Evolutionary conservation across 2,888 invertebrate genomes (phyloP).

Genomic region (Patella caerulea): DNA sequence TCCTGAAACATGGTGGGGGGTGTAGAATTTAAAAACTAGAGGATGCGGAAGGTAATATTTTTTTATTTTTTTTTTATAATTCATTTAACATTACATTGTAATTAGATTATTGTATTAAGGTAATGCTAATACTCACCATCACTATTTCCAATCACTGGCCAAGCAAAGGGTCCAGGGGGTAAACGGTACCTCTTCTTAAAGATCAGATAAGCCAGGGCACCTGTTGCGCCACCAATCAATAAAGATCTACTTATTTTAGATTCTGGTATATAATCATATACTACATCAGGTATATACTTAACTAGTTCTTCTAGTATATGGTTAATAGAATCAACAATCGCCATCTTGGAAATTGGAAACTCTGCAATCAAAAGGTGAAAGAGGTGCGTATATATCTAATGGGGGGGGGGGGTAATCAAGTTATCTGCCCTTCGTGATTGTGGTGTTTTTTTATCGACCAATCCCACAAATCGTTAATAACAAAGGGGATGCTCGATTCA

Average conservation of each 20-base stretch:
- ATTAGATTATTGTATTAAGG: too few relatives aligned
- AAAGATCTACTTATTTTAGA: neutral
- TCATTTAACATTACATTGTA: too few relatives aligned
- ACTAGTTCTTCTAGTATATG: neutral
- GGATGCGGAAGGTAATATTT: too few relatives aligned
- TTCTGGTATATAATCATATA: conserved; percentile 2
- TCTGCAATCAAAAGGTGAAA: neutral
- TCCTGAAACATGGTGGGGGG: too few relatives aligned
- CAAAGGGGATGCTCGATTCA: too few relatives aligned
- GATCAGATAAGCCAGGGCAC: conserved; percentile 7
- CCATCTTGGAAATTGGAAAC: neutral
- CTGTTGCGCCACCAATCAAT: conserved; percentile 1
- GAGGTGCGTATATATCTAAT: too few relatives aligned
- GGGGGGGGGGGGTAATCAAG: too few relatives aligned
- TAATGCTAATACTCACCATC: neutral
- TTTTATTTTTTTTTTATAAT: too few relatives aligned
- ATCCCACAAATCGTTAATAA: too few relatives aligned
- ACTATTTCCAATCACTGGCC: conserved; percentile 14
- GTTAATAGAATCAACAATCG: neutral
- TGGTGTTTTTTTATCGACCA: too few relatives aligned
- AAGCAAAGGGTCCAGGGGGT: conserved; percentile 20
- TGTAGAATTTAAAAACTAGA: too few relatives aligned
- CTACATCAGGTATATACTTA: neutral
- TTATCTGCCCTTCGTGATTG: too few relatives aligned
- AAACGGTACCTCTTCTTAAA: conserved; percentile 14